A percentile compares a stretch with the other conserved stretches of the same genome.
These are phyloP conservation scores for Carabus problematicus DNA, from an alignment of 2,888 invertebrate genomes.

Conservation along the genomic window DNA sequence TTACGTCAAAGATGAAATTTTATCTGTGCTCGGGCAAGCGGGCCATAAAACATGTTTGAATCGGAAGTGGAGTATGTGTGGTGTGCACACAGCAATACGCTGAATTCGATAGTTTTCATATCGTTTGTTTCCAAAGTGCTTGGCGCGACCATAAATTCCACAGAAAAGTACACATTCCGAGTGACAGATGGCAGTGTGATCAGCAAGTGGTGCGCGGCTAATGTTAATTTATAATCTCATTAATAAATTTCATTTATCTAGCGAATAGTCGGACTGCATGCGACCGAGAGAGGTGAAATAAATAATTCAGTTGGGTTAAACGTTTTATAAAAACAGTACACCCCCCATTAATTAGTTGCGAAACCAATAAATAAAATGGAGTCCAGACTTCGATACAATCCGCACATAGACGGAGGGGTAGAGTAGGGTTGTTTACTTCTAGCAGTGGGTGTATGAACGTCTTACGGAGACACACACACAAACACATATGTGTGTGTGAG, in stretches of 20 bases:
- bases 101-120: slow-evolving; percentile 6
- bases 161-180: not conserved
- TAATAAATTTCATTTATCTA: slow-evolving; percentile 39
- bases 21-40: not conserved
- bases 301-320: slow-evolving; percentile 32
- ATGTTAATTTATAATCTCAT: slow-evolving; percentile 39
- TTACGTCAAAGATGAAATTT: no score
- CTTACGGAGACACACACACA: not conserved
- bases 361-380: slow-evolving; percentile 21
- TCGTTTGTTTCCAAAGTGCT: not conserved
- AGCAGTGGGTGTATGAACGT: not conserved
- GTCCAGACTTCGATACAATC: not conserved
- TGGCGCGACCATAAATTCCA: slow-evolving; percentile 1
- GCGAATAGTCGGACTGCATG: not conserved
- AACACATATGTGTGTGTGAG: not conserved
- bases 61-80: not conserved
- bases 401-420: no score
- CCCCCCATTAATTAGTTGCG: slow-evolving; percentile 19
- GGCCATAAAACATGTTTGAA: slow-evolving; percentile 1
- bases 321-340: slow-evolving; percentile 28
- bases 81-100: not conserved
- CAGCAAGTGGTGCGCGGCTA: slow-evolving; percentile 13
- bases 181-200: slow-evolving; percentile 28
- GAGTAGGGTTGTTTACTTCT: not conserved
- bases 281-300: slow-evolving; percentile 20